phyloP scores from a whole-genome alignment of 1,140 invertebrate species.

The Cotesia typhae region DNA sequence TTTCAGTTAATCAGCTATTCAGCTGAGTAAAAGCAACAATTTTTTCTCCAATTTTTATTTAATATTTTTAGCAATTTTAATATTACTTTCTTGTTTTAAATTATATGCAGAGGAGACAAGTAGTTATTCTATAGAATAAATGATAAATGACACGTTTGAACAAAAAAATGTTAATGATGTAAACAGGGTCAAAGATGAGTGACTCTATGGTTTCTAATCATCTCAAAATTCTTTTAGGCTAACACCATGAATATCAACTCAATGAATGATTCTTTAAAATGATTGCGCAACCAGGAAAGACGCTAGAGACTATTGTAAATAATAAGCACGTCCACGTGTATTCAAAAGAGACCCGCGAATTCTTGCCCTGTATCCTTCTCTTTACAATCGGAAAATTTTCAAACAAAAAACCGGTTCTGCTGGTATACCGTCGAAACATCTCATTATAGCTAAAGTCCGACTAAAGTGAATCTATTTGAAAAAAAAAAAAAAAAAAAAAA shows the following conservation, averaged over 20 bases:
- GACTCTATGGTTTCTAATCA: no score
- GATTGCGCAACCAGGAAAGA: conserved; percentile 32
- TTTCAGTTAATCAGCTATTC: no score
- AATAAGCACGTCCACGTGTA: conserved; percentile 6
- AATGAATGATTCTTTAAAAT: conserved; percentile 26
- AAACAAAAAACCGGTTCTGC: conserved; percentile 35
- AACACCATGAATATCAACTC: background rate
- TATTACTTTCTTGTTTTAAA: no score
- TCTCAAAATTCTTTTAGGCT: background rate
- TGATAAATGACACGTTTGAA: no score
- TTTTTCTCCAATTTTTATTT: no score
- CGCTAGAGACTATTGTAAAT: conserved; percentile 20
- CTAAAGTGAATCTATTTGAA: background rate
- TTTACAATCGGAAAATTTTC: conserved; percentile 34
- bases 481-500: background rate
- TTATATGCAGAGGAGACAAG: no score
- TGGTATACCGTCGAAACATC: conserved; percentile 5
- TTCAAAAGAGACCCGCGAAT: background rate
- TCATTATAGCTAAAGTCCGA: conserved; percentile 27
- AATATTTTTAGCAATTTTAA: no score
- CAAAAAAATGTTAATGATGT: background rate
- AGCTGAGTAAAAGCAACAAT: no score
- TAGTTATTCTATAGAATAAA: no score
- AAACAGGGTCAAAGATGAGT: background rate
- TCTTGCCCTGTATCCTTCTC: conserved; percentile 12